Conservation (phyloP, 2,888 invertebrate genomes). For the Reticulitermes lucifugus region DNA sequence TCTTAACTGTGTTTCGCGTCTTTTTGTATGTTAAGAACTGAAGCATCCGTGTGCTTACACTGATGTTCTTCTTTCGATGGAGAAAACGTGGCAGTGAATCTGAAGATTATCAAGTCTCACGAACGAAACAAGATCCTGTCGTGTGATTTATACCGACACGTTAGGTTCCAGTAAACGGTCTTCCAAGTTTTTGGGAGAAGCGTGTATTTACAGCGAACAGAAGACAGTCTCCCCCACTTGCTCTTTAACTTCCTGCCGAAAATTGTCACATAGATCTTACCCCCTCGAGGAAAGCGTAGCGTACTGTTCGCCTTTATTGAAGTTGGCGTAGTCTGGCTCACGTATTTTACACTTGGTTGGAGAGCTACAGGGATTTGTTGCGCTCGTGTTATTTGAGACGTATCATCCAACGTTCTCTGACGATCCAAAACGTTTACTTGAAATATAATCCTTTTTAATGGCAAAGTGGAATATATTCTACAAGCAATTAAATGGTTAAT, state of each 20-base stretch:
- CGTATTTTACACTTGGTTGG: slow-evolving; percentile 6
- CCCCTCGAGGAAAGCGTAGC: neutral
- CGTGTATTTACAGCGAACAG: neutral
- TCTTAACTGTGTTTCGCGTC: neutral
- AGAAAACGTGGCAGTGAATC: neutral
- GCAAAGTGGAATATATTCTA: too few species aligned
- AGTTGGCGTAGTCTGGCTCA: neutral
- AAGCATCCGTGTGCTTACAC: neutral
- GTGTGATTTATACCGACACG: neutral
- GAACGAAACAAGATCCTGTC: neutral
- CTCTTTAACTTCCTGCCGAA: neutral
- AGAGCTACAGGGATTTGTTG: neutral
- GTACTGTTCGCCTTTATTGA: neutral
- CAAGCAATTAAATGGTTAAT: too few species aligned
- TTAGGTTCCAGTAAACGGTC: neutral
- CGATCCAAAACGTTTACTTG: too few species aligned
- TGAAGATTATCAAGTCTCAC: neutral
- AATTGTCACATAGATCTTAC: neutral
- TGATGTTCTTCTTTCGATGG: neutral
- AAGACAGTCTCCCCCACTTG: neutral
- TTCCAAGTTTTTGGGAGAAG: neutral
- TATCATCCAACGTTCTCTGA: too few species aligned
- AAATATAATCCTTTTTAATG: too few species aligned
- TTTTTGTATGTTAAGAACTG: neutral
- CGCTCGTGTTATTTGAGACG: neutral